Conservation (phyloP, 2,888 invertebrate genomes). For the Tanytarsus gracilentus region DNA sequence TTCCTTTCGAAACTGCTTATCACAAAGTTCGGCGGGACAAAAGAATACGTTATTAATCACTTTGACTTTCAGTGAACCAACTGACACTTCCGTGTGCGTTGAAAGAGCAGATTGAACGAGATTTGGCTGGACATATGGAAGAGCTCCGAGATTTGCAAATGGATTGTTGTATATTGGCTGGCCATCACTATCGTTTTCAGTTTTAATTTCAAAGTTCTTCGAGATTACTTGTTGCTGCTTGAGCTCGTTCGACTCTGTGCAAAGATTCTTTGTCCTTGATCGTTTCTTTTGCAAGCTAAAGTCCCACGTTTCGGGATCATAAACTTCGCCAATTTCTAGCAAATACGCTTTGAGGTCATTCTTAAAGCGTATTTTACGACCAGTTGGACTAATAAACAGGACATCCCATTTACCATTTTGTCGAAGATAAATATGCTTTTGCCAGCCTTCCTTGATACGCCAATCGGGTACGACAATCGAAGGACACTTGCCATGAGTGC, state of each 20-base stretch:
- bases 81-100: conserved; percentile 40
- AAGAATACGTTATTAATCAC: conserved; percentile 58
- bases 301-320: conserved; percentile 50
- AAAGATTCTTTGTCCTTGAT: conserved; percentile 43
- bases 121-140: conserved; percentile 23
- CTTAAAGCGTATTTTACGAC: conserved; percentile 52
- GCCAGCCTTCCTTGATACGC: conserved; percentile 65
- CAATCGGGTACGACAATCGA: conserved; percentile 61
- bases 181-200: conserved; percentile 34
- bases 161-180: conserved; percentile 31
- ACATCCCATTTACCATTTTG: conserved; percentile 76
- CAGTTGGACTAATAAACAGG: conserved; percentile 55
- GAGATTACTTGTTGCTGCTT: conserved; percentile 35
- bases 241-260: conserved; percentile 41
- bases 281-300: conserved; percentile 50
- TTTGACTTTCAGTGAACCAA: conserved; percentile 54
- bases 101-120: neutral
- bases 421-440: conserved; percentile 66
- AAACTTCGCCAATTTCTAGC: conserved; percentile 41
- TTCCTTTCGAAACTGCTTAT: conserved; percentile 83
- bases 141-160: conserved; percentile 21
- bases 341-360: conserved; percentile 47
- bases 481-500: conserved; percentile 41
- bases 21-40: conserved; percentile 75
- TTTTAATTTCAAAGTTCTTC: conserved; percentile 28